These are phyloP conservation scores for Oryzias melastigma DNA, from an alignment of 2,113 vertebrate species.

Conservation along the genomic window DNA sequence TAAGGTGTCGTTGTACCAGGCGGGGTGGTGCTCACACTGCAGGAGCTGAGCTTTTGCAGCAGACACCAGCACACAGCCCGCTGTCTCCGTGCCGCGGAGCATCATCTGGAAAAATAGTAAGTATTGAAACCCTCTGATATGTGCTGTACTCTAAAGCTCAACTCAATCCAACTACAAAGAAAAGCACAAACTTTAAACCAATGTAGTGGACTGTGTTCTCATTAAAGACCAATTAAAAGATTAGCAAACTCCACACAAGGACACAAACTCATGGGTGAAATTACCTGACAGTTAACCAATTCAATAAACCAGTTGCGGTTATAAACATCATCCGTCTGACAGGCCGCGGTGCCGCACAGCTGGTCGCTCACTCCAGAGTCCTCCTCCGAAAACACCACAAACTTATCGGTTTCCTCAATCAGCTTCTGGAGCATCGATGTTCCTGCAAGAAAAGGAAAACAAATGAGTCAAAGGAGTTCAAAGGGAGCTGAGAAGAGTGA, in stretches of 20 bases:
- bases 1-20: constrained; percentile 94
- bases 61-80: constrained; percentile 94
- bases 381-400: constrained; percentile 98
- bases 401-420: constrained; percentile 96
- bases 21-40: constrained; percentile 94
- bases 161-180: too few species aligned
- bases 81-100: constrained; percentile 92
- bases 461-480: background rate
- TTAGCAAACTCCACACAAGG: too few species aligned
- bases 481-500: background rate
- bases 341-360: constrained; percentile 91
- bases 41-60: constrained; percentile 94
- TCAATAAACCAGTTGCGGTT: constrained; percentile 98
- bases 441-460: constrained; percentile 64
- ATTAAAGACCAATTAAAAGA: too few species aligned
- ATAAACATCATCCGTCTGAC: constrained; percentile 92
- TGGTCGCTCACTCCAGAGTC: constrained; percentile 94
- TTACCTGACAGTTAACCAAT: constrained; percentile 96
- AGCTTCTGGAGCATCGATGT: constrained; percentile 97
- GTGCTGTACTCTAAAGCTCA: too few species aligned
- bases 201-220: too few species aligned
- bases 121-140: too few species aligned
- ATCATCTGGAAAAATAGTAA: constrained; percentile 83
- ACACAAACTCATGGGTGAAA: background rate
- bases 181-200: too few species aligned